A percentile compares a stretch with the other conserved stretches of the same genome.
Conservation (phyloP, 2,888 invertebrate species). For the Cyrtodaria siliqua region DNA sequence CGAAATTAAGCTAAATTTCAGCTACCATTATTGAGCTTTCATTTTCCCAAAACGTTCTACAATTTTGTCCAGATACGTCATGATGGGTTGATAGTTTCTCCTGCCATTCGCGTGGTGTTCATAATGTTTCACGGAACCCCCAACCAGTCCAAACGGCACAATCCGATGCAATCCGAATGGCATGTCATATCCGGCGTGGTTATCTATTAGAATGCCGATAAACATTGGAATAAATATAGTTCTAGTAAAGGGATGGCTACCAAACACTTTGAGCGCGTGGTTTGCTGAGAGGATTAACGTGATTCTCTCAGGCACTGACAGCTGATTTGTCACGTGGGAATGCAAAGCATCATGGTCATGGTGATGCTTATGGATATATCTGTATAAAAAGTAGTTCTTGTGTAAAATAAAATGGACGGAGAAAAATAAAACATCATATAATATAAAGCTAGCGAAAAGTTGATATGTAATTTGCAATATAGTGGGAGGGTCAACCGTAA, state of each 20-base stretch:
- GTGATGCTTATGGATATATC: constrained; percentile 77
- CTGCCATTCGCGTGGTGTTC: constrained; percentile 77
- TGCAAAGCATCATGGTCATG: constrained; percentile 78
- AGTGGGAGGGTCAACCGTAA: constrained; percentile 73
- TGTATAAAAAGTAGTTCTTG: constrained; percentile 75
- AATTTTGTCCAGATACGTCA: constrained; percentile 77
- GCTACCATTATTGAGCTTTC: neutral
- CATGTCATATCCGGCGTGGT: constrained; percentile 81
- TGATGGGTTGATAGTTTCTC: constrained; percentile 79
- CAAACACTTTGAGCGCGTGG: constrained; percentile 73
- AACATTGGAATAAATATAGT: constrained; percentile 79
- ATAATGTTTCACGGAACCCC: constrained; percentile 76
- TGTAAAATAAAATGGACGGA: constrained; percentile 75
- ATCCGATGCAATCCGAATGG: constrained; percentile 80
- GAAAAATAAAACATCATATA: constrained; percentile 80
- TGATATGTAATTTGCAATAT: constrained; percentile 66
- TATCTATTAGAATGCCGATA: constrained; percentile 75
- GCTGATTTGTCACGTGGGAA: constrained; percentile 80
- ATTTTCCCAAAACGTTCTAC: constrained; percentile 3
- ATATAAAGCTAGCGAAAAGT: constrained; percentile 69
- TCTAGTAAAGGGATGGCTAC: constrained; percentile 79
- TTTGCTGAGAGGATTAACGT: constrained; percentile 78
- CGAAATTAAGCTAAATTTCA: no score
- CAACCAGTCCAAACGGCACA: constrained; percentile 74
- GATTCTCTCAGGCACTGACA: constrained; percentile 75